Conservation (phyloP, 92 coral and sea anemone genomes). For the Micromussa lordhowensis region DNA sequence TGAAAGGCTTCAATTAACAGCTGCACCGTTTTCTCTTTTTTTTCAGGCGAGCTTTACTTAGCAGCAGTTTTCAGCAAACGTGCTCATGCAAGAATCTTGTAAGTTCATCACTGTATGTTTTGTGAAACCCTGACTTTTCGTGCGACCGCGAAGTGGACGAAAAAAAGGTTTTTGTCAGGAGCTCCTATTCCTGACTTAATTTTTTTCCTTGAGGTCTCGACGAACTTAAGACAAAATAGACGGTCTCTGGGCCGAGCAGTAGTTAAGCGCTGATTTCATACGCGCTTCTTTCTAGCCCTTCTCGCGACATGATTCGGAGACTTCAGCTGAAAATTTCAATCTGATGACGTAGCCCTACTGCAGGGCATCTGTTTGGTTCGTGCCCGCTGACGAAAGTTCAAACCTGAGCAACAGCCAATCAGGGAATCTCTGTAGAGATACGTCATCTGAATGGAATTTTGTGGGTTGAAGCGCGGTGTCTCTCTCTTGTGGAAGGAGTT, state of each 20-base stretch:
- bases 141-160: too few species aligned
- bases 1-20: not conserved
- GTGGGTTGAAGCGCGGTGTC: not conserved
- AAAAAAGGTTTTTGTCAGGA: too few species aligned
- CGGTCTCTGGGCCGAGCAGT: too few species aligned
- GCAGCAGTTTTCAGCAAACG: constrained; percentile 81
- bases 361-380: not conserved
- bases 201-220: too few species aligned
- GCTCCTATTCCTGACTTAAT: too few species aligned
- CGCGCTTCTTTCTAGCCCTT: too few species aligned
- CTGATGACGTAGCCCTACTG: not conserved
- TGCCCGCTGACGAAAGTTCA: not conserved
- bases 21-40: not conserved
- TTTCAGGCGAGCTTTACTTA: constrained; percentile 73
- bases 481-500: not conserved
- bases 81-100: constrained; percentile 85
- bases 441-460: not conserved
- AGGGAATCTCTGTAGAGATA: not conserved
- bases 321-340: not conserved
- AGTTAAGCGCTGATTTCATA: too few species aligned
- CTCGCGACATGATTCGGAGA: not conserved
- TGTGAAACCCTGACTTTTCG: too few species aligned
- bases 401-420: not conserved
- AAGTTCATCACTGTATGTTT: constrained; percentile 44
- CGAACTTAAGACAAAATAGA: too few species aligned